These are phyloP conservation scores for Diaperis boleti DNA, from an alignment of 2,888 invertebrate genomes.

Conservation along the genomic window DNA sequence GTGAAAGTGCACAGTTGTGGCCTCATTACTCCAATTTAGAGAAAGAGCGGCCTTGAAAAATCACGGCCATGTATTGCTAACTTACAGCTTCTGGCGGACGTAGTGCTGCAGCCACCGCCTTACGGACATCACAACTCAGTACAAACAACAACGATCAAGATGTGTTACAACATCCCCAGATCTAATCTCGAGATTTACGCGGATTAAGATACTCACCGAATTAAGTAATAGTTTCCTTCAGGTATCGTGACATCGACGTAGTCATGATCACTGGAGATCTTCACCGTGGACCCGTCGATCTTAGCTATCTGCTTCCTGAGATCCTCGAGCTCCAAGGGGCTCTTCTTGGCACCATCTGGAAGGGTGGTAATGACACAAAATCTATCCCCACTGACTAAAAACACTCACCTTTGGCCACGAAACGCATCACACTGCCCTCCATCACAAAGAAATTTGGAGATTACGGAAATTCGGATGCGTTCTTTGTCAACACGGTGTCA, in stretches of 20 bases:
- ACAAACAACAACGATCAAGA: background rate
- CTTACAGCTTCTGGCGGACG: constrained; percentile 4
- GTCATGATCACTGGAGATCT: constrained; percentile 54
- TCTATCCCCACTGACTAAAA: background rate
- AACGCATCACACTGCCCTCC: constrained; percentile 36
- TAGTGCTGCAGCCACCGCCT: background rate
- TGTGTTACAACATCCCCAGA: background rate
- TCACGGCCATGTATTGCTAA: constrained; percentile 12
- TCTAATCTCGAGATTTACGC: constrained; percentile 23
- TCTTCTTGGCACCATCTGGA: constrained; percentile 54
- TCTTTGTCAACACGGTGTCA: constrained; percentile 1
- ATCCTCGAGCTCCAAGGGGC: constrained; percentile 54
- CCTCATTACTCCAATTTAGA: constrained; percentile 20
- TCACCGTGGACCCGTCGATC: constrained; percentile 62
- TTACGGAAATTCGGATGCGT: background rate
- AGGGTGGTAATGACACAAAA: constrained; percentile 11
- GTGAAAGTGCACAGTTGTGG: constrained; percentile 18
- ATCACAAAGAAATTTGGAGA: constrained; percentile 10
- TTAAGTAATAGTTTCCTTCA: constrained; percentile 60
- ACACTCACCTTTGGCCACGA: constrained; percentile 38
- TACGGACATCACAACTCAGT: background rate
- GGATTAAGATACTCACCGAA: constrained; percentile 56
- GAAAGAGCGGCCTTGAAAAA: constrained; percentile 20
- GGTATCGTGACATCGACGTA: constrained; percentile 61
- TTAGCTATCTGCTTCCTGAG: constrained; percentile 60